Evolutionary conservation across 92 coral and sea anemone species (phyloP).

Genomic region (Parazoanthus darwini): DNA sequence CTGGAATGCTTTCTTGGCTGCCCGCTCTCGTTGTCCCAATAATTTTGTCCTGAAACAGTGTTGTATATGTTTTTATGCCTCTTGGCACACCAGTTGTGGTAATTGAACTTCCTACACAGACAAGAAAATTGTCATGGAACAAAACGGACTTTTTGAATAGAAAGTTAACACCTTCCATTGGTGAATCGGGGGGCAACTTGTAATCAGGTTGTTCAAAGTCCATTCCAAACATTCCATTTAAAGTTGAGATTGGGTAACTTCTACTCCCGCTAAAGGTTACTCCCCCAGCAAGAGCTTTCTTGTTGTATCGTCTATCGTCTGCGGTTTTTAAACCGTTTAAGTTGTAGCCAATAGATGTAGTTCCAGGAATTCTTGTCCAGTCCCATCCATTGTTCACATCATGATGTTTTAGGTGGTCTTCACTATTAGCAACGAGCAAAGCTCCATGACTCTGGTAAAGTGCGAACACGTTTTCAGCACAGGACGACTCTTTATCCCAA

Average conservation of each 20-base stretch:
- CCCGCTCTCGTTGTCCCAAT: neutral
- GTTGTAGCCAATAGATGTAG: constrained; percentile 42
- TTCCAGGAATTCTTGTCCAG: constrained; percentile 67
- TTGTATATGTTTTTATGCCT: constrained; percentile 51
- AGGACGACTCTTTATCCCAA: constrained; percentile 54
- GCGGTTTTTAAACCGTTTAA: constrained; percentile 27
- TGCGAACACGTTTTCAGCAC: constrained; percentile 51
- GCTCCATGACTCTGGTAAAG: constrained; percentile 66
- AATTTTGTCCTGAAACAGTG: constrained; percentile 78
- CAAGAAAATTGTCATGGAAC: constrained; percentile 68
- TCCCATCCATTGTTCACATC: constrained; percentile 63
- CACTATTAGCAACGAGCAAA: constrained; percentile 65
- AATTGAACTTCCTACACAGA: constrained; percentile 61
- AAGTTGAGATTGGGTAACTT: constrained; percentile 7
- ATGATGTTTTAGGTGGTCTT: constrained; percentile 33
- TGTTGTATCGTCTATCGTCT: constrained; percentile 55
- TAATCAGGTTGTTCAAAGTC: constrained; percentile 61
- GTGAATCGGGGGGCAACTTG: neutral
- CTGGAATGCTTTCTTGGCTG: neutral
- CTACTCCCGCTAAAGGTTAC: constrained; percentile 60
- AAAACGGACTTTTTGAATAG: constrained; percentile 73
- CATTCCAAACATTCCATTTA: constrained; percentile 77
- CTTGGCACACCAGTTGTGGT: neutral
- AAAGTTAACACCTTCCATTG: constrained; percentile 29
- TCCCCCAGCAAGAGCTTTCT: constrained; percentile 62